Evolutionary conservation across 1,140 invertebrate species (phyloP).

Genomic region (Drosophila sulfurigaster): DNA sequence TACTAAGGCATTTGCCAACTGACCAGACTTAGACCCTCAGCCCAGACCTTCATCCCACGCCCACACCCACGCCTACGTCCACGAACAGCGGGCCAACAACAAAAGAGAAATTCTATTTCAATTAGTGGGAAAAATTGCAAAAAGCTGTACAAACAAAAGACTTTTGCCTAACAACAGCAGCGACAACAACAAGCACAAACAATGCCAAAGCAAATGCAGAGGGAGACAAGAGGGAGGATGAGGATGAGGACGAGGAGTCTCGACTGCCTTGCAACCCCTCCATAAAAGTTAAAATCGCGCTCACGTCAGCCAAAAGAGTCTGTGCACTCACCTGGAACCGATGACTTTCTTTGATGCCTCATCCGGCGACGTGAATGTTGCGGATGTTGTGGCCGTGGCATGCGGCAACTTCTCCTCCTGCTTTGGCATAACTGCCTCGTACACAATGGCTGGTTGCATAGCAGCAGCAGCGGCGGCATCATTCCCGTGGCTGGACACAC

Average conservation of each 20-base stretch:
- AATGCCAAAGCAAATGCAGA: slow-evolving; percentile 37
- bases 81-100: slow-evolving; percentile 49
- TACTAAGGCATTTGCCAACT: slow-evolving; percentile 70
- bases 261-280: not conserved
- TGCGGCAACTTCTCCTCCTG: slow-evolving; percentile 32
- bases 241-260: not conserved
- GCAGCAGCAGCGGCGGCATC: slow-evolving; percentile 8
- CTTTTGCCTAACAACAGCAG: slow-evolving; percentile 61
- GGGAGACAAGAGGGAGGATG: not conserved
- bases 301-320: slow-evolving; percentile 38
- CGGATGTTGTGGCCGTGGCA: slow-evolving; percentile 2
- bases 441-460: slow-evolving; percentile 71
- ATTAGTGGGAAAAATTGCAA: slow-evolving; percentile 82
- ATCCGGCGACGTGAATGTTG: slow-evolving; percentile 8
- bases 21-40: slow-evolving; percentile 16
- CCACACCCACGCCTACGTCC: slow-evolving; percentile 3
- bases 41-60: not conserved
- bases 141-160: slow-evolving; percentile 79
- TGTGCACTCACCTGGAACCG: slow-evolving; percentile 82
- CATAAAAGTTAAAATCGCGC: slow-evolving; percentile 38
- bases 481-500: slow-evolving; percentile 59
- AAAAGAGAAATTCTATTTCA: slow-evolving; percentile 80
- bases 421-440: slow-evolving; percentile 64
- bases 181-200: slow-evolving; percentile 52
- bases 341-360: slow-evolving; percentile 82